These are phyloP conservation scores for Sarcophilus harrisii DNA, from an alignment of 2,797 vertebrate genomes.

Conservation along the genomic window DNA sequence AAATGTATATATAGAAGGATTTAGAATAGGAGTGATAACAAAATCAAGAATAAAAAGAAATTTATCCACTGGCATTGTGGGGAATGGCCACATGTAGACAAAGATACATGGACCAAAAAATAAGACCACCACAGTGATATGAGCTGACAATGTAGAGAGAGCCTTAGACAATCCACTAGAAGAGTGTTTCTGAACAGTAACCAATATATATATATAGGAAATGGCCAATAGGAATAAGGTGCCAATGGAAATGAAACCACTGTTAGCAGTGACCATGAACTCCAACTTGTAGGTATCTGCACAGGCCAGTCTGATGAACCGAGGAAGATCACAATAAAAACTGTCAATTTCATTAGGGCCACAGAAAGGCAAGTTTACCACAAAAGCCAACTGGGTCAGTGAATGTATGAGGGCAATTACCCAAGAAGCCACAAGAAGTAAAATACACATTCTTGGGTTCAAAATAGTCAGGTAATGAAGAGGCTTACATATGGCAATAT, in stretches of 20 bases:
- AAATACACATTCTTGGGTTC: conserved; percentile 47
- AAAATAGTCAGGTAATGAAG: conserved; percentile 71
- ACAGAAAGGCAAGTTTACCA: conserved; percentile 53
- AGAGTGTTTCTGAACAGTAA: neutral
- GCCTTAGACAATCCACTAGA: neutral
- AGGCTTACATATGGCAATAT: conserved; percentile 76
- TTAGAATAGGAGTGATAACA: neutral
- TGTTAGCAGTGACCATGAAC: neutral
- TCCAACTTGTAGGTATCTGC: neutral
- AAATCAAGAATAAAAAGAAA: neutral
- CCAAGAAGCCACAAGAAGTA: conserved; percentile 60
- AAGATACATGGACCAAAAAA: neutral
- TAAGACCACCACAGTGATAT: neutral
- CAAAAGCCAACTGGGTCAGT: conserved; percentile 72
- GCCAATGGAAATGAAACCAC: neutral
- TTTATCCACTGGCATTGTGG: neutral
- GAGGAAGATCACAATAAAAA: neutral
- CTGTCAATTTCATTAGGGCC: neutral
- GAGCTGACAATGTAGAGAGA: neutral
- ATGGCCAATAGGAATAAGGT: neutral
- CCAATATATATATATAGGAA: neutral
- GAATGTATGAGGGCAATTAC: conserved; percentile 73
- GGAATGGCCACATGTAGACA: neutral
- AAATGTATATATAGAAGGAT: neutral
- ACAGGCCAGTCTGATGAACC: neutral